phyloP scores from a whole-genome alignment of 2,888 invertebrate species.

The Antheraea yamamai region DNA sequence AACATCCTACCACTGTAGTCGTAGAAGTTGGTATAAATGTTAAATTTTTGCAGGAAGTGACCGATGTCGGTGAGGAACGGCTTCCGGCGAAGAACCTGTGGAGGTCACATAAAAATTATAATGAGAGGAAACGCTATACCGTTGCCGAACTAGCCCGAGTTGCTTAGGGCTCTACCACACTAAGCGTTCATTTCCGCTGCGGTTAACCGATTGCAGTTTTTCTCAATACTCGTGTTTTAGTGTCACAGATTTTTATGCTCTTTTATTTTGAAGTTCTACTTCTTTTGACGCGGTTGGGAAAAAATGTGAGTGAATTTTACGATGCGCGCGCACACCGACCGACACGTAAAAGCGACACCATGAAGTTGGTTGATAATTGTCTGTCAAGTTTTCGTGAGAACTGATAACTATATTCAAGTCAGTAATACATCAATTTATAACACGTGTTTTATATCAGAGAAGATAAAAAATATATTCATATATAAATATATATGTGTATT shows the following conservation, averaged over 20 bases:
- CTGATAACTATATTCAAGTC: too few species aligned
- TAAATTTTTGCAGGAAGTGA: conserved; percentile 58
- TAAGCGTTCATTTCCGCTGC: conserved; percentile 9
- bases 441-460: too few species aligned
- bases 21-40: conserved; percentile 22
- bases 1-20: neutral
- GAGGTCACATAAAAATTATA: conserved; percentile 38
- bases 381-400: too few species aligned
- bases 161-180: conserved; percentile 6
- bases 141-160: conserved; percentile 7
- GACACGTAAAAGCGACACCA: too few species aligned
- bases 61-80: conserved; percentile 58
- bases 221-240: neutral
- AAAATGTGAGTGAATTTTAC: too few species aligned
- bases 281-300: too few species aligned
- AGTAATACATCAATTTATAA: too few species aligned
- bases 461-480: too few species aligned
- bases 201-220: conserved; percentile 5
- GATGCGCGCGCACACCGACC: too few species aligned
- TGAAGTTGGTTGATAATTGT: too few species aligned
- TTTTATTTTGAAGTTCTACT: neutral
- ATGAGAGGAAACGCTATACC: conserved; percentile 19
- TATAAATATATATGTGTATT: too few species aligned
- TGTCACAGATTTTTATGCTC: neutral
- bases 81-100: conserved; percentile 56